Base-by-base conservation (phyloP, 2,888 invertebrate species). In the Tillus elongatus region DNA sequence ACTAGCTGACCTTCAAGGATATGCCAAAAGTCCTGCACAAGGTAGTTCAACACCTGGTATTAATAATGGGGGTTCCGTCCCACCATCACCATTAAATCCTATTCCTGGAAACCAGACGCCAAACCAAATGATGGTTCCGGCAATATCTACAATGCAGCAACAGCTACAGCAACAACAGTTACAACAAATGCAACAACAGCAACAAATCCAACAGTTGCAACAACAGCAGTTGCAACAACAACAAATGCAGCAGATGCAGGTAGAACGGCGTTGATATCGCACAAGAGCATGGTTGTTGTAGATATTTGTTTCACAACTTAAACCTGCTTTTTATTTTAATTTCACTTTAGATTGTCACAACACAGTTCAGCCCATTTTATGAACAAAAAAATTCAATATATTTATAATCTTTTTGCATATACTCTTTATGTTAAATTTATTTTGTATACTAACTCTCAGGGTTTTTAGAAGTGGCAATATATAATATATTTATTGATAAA, bases 1-100 rank as follows among this genome's bases (percentile, higher is more conserved):
- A 39, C 65, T 95, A 8, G 81, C 85, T 0, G 89, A 90, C 61
- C 64, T 86, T 42, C 80, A 84, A 69, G 66, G 67, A 53, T 72
- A 71, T 61, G 67, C 70, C 42, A 71, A 72, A 58, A 72, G 73
- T 58, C 72, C 71, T 45, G 72, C 71, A 47, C 73, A 67, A 57
- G 64, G 67, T 43, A 57, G 54, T 46, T 58, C 55, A 53, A 37
- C 66, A 47, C 52, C 69, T 53, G 49, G 61, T 57, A 67, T 46
- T 39, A 57, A 53, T 59, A 70, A 36, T 62, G 69, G 39, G 6
- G 24, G 24, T 19, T 53, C 58, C 6, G 54, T 60, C 15, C 57
- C 58, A 3, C 58, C 53, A 28, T 58, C 58, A 2, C 62, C 63
- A 2, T 53, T 64, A n/a, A n/a, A n/a, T 34, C 46, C 52, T 35